Conservation (phyloP, 2,888 invertebrate species). For the Cerastis leucographa region DNA sequence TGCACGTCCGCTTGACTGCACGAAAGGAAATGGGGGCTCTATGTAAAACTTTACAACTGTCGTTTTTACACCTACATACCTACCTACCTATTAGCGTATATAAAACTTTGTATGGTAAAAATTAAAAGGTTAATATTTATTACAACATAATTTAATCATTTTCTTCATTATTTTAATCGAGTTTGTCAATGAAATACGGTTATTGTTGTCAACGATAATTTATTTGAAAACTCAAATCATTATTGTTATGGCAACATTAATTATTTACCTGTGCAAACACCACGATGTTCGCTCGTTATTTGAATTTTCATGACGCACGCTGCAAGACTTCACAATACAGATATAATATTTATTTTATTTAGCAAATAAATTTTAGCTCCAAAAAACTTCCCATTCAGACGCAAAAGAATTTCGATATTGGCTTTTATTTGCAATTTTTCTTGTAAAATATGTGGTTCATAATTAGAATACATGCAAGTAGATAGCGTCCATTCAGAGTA, state of each 20-base stretch:
- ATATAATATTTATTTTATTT: constrained; percentile 43
- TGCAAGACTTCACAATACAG: constrained; percentile 26
- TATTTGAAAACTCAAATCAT: constrained; percentile 23
- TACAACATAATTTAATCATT: constrained; percentile 28
- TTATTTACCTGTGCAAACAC: constrained; percentile 45
- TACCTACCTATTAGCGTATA: constrained; percentile 52
- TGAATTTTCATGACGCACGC: constrained; percentile 49
- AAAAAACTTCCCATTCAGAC: constrained; percentile 21
- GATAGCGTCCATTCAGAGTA: constrained; percentile 48
- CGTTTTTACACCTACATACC: constrained; percentile 65
- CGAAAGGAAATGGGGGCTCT: constrained; percentile 84
- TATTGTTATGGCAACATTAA: constrained; percentile 33
- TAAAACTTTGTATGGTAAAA: constrained; percentile 30
- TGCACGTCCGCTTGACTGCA: constrained; percentile 78
- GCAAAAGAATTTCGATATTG: constrained; percentile 46
- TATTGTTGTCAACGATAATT: constrained; percentile 25
- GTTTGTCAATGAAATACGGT: constrained; percentile 36
- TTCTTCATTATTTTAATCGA: constrained; percentile 21
- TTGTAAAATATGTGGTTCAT: constrained; percentile 51
- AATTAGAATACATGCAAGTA: constrained; percentile 50
- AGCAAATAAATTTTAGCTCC: constrained; percentile 17
- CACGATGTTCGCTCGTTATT: constrained; percentile 45
- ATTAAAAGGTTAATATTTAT: constrained; percentile 57
- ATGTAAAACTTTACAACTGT: constrained; percentile 79
- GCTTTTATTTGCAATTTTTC: constrained; percentile 46